Conservation (phyloP, 2,797 vertebrate species). For the Rhadinocentrus ornatus region DNA sequence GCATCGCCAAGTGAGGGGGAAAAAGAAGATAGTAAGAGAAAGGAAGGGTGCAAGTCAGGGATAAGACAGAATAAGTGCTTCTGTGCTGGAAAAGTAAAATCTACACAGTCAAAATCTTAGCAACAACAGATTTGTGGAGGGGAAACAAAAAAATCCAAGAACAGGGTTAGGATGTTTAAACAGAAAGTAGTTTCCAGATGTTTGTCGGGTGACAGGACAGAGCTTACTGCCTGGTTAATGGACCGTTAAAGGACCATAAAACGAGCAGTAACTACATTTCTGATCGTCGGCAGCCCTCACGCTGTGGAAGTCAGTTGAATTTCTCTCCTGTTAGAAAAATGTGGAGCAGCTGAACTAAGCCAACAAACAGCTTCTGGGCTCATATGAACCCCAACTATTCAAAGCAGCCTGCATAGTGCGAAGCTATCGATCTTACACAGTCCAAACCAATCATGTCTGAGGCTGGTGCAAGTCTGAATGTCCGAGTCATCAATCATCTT, state of each 20-base stretch:
- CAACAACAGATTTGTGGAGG: conserved; percentile 47
- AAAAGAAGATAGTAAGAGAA: conserved; percentile 48
- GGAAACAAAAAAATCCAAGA: conserved; percentile 26
- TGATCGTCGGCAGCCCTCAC: no score
- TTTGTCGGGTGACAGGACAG: neutral
- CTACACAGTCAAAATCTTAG: conserved; percentile 65
- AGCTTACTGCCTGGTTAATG: neutral
- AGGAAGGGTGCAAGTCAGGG: conserved; percentile 50
- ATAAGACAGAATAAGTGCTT: conserved; percentile 65
- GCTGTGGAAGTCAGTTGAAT: neutral
- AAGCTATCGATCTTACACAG: no score
- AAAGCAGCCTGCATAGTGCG: neutral
- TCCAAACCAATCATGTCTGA: neutral
- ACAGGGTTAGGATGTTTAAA: neutral
- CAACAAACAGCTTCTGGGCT: neutral
- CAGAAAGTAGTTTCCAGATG: no score
- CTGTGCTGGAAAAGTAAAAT: conserved; percentile 55
- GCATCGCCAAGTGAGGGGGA: conserved; percentile 37
- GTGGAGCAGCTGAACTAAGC: neutral
- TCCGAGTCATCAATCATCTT: neutral
- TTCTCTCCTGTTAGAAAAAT: neutral
- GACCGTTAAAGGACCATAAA: neutral
- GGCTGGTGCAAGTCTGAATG: neutral
- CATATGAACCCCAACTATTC: no score
- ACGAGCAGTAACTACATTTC: no score